Conservation (phyloP, 2,797 vertebrate genomes). For the Gobionotothen gibberifrons region DNA sequence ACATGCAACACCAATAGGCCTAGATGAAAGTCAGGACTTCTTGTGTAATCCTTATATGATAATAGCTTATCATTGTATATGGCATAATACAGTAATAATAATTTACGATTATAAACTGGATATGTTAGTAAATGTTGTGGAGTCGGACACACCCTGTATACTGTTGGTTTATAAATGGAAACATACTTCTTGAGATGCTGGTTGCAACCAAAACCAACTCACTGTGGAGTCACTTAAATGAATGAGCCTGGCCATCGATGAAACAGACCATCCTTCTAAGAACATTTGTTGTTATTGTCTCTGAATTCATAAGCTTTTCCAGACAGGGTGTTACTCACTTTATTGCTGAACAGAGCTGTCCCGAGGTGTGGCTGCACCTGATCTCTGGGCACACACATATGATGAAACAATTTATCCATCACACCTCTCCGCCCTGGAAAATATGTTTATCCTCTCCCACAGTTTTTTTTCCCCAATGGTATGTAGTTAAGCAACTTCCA, state of each 20-base stretch:
- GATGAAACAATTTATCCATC: conserved; percentile 40
- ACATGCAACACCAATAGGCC: too few species aligned
- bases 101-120: background rate
- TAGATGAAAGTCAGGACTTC: too few species aligned
- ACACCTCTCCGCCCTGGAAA: conserved; percentile 31
- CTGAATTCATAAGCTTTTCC: conserved; percentile 19
- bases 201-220: background rate
- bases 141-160: background rate
- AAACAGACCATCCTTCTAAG: background rate
- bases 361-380: conserved; percentile 45
- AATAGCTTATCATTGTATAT: background rate
- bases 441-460: background rate
- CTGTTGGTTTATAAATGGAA: background rate
- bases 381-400: conserved; percentile 30
- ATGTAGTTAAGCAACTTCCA: background rate
- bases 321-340: conserved; percentile 37
- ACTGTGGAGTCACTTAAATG: background rate
- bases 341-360: conserved; percentile 44
- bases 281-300: background rate
- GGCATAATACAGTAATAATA: too few species aligned
- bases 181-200: background rate
- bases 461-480: background rate
- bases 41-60: background rate
- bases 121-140: background rate
- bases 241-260: background rate